These are phyloP conservation scores for Oplegnathus fasciatus DNA, from an alignment of 2,113 vertebrate genomes.

Conservation along the genomic window DNA sequence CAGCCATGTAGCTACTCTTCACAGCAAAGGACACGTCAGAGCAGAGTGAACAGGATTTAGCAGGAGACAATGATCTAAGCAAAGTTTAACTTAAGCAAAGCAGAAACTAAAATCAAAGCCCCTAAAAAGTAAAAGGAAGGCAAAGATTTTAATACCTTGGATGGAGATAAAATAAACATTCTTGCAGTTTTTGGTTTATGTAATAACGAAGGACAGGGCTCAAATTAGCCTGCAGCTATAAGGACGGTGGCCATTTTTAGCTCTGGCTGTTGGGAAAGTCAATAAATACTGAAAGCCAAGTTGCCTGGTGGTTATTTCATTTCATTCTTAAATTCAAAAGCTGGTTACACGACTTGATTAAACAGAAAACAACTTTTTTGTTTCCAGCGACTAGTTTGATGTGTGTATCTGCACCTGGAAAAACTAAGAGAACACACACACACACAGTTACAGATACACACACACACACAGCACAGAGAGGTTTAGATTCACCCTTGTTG, in stretches of 20 bases:
- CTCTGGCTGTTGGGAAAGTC: neutral
- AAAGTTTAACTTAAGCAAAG: neutral
- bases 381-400: neutral
- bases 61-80: neutral
- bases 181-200: neutral
- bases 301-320: neutral
- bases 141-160: neutral
- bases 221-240: neutral
- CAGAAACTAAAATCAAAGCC: neutral
- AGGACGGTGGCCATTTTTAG: neutral
- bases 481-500: neutral
- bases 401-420: neutral
- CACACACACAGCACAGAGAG: neutral
- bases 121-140: neutral
- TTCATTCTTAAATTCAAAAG: neutral
- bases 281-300: neutral
- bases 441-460: neutral
- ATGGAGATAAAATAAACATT: neutral
- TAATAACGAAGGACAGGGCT: slow-evolving; percentile 7
- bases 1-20: neutral
- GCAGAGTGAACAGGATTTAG: neutral
- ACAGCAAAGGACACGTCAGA: neutral
- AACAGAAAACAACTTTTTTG: neutral
- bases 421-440: neutral
- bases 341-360: neutral